Evolutionary conservation across 2,888 invertebrate genomes (phyloP).

Genomic region (Serripes groenlandicus): DNA sequence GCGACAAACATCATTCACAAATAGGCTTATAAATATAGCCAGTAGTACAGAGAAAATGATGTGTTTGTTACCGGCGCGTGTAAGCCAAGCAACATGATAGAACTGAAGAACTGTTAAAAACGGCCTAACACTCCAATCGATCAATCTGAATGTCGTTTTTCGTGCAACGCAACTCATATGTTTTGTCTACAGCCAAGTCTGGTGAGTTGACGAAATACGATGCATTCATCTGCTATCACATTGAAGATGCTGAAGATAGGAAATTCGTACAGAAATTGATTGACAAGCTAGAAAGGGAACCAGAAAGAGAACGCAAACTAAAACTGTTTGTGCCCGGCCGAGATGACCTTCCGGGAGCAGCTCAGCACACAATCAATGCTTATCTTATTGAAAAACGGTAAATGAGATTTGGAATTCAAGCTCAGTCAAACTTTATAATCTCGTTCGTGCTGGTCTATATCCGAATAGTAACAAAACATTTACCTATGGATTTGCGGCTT

Average conservation of each 20-base stretch:
- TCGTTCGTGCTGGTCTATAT: too few relatives aligned
- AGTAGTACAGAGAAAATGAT: too few relatives aligned
- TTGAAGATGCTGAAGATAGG: conserved; percentile 60
- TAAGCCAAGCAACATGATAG: not conserved
- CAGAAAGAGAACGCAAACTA: conserved; percentile 59
- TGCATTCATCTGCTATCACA: conserved; percentile 76
- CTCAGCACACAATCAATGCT: conserved; percentile 70
- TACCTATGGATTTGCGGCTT: too few relatives aligned
- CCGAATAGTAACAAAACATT: too few relatives aligned
- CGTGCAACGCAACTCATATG: not conserved
- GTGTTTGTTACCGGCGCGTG: too few relatives aligned
- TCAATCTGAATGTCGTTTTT: not conserved
- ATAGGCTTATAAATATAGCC: too few relatives aligned
- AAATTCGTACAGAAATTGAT: conserved; percentile 75
- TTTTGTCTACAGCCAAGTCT: conserved; percentile 27
- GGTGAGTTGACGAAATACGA: conserved; percentile 62
- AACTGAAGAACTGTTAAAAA: not conserved
- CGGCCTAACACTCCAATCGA: not conserved
- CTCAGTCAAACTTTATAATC: too few relatives aligned
- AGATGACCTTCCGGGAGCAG: conserved; percentile 76
- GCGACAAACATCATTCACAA: too few relatives aligned
- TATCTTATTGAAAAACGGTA: conserved; percentile 78
- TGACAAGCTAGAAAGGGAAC: conserved; percentile 42
- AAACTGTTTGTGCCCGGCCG: conserved; percentile 77
- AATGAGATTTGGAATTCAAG: too few relatives aligned